phyloP scores from a whole-genome alignment of 2,888 invertebrate species.

The Phytoseiulus persimilis region DNA sequence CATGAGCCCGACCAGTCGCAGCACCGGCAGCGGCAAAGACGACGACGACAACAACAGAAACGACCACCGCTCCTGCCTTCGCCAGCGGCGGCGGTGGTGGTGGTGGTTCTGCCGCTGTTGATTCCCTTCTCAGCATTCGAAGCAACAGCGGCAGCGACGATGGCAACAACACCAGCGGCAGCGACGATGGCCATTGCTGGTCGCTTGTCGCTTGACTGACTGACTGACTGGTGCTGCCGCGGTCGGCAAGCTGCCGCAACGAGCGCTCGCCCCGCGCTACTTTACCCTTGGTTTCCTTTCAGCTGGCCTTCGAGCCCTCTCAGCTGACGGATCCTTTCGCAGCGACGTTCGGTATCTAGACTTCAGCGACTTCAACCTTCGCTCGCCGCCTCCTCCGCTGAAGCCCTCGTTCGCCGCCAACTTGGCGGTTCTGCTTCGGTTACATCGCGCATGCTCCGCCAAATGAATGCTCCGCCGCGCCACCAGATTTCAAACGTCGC shows the following conservation, averaged over 20 bases:
- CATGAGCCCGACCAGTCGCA: not conserved
- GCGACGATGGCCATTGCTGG: not conserved
- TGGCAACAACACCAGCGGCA: not conserved
- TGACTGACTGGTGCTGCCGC: not conserved
- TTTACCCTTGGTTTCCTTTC: constrained; percentile 15
- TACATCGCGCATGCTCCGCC: constrained; percentile 30
- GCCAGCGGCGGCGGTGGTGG: not conserved
- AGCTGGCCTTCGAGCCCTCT: constrained; percentile 38
- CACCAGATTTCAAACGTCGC: too few species aligned
- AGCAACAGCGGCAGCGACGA: not conserved
- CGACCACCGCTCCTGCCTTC: not conserved
- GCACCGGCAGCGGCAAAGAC: not conserved
- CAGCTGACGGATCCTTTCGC: constrained; percentile 21
- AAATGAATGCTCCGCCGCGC: not conserved
- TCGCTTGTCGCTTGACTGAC: constrained; percentile 7
- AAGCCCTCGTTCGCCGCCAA: constrained; percentile 30
- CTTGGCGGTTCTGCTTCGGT: not conserved
- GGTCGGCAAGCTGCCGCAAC: not conserved
- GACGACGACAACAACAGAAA: not conserved
- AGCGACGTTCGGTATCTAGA: constrained; percentile 10
- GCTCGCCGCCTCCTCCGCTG: not conserved
- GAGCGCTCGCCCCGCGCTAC: not conserved
- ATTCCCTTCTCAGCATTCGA: not conserved
- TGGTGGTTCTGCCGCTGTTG: not conserved
- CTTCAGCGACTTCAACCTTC: constrained; percentile 34